Percentiles rank a stretch among this genome's conserved stretches.
Conservation (phyloP, 1,140 invertebrate genomes). For the Bombus confusus region DNA sequence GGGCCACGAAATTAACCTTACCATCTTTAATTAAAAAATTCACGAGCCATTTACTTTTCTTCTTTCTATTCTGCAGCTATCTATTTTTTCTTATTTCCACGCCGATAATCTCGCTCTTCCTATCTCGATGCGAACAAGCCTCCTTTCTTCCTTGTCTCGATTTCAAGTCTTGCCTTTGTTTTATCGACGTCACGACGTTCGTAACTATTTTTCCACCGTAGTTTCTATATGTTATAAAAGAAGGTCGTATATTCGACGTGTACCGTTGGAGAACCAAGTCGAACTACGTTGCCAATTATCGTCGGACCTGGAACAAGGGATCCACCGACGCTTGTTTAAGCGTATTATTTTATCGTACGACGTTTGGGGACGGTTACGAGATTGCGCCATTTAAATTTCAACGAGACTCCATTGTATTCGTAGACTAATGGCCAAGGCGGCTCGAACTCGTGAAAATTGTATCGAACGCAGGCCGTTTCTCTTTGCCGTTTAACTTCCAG, state of each 20-base stretch:
- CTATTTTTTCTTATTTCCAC: neutral
- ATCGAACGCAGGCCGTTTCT: neutral
- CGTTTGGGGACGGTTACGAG: neutral
- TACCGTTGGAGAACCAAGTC: too few relatives aligned
- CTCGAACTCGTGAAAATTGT: conserved; percentile 5
- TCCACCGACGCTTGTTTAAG: neutral
- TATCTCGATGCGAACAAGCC: too few relatives aligned
- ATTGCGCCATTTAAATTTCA: neutral
- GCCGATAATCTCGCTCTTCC: too few relatives aligned
- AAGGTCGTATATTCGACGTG: too few relatives aligned
- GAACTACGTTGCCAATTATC: too few relatives aligned
- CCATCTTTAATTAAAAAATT: conserved; percentile 23
- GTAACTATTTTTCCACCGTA: too few relatives aligned
- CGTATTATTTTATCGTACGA: neutral
- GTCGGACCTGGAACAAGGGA: too few relatives aligned
- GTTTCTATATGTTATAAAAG: too few relatives aligned
- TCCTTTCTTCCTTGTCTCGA: too few relatives aligned
- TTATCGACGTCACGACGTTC: too few relatives aligned
- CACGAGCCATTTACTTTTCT: neutral
- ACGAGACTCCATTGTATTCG: neutral
- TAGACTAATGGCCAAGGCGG: neutral
- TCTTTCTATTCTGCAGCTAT: neutral
- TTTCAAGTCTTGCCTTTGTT: too few relatives aligned
- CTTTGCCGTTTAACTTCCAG: neutral
- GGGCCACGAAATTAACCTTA: neutral